Conservation (phyloP, 1,140 invertebrate genomes). For the Drosophila sproati region DNA sequence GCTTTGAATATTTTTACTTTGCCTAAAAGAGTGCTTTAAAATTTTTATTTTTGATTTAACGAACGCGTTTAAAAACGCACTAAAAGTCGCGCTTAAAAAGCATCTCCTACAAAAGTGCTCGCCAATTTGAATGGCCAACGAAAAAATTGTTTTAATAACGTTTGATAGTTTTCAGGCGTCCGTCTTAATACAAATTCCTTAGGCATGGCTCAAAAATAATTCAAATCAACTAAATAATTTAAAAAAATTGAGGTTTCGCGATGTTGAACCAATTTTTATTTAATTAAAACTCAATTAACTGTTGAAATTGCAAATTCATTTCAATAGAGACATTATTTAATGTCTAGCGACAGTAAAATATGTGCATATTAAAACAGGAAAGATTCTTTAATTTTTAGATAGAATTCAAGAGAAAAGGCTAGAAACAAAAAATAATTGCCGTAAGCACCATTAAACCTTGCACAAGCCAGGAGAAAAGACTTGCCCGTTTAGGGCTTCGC, state of each 20-base stretch:
- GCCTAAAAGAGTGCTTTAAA: conserved; percentile 23
- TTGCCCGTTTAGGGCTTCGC: not conserved
- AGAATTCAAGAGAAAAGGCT: not conserved
- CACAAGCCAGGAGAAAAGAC: not conserved
- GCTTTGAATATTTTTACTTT: not conserved
- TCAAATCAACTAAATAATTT: not conserved
- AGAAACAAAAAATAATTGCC: conserved; percentile 48
- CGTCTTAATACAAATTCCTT: not conserved
- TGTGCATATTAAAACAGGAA: conserved; percentile 2
- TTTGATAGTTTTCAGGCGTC: not conserved
- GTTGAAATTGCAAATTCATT: not conserved
- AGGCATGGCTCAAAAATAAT: not conserved
- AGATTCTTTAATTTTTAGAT: not conserved
- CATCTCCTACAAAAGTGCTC: not conserved
- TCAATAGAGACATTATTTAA: conserved; percentile 1
- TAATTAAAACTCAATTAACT: conserved; percentile 6
- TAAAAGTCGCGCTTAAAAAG: not conserved
- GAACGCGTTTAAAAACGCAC: conserved; percentile 1
- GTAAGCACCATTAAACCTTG: conserved; percentile 44
- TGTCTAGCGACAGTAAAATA: not conserved
- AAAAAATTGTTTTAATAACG: not conserved
- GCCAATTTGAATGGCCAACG: no score
- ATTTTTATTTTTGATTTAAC: not conserved
- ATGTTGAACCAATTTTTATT: not conserved
- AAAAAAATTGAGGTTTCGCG: not conserved